phyloP scores from a whole-genome alignment of 2,888 invertebrate species.

The Pelosia muscerda region DNA sequence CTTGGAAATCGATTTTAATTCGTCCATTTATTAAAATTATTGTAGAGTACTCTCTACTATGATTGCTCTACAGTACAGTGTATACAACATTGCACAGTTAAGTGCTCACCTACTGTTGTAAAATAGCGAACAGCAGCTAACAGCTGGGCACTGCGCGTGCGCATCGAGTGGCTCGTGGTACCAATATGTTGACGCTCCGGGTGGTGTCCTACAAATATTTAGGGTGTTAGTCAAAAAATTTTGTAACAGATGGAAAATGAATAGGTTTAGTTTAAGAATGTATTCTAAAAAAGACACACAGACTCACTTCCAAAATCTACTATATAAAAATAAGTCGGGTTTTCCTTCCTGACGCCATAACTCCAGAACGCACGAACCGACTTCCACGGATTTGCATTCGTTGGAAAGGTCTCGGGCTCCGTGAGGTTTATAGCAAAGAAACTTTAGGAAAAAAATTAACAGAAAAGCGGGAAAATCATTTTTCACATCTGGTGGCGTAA shows the following conservation, averaged over 20 bases:
- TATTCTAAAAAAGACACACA: too few species aligned
- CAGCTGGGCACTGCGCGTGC: constrained; percentile 43
- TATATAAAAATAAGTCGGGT: too few species aligned
- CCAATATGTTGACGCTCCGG: constrained; percentile 62
- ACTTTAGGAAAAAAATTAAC: too few species aligned
- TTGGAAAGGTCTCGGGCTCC: too few species aligned
- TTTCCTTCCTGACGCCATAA: too few species aligned
- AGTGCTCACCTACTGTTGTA: constrained; percentile 16
- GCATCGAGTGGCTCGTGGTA: constrained; percentile 48
- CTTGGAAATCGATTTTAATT: neutral
- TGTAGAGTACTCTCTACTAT: constrained; percentile 1
- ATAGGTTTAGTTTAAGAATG: too few species aligned
- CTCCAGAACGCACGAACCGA: too few species aligned
- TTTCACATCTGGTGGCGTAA: too few species aligned
- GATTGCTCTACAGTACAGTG: constrained; percentile 5
- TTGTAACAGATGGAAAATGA: neutral
- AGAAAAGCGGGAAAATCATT: too few species aligned
- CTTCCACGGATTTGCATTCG: too few species aligned
- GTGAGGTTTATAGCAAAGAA: too few species aligned
- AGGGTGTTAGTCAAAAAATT: constrained; percentile 2
- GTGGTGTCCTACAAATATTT: constrained; percentile 38
- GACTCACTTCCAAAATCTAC: too few species aligned
- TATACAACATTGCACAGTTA: constrained; percentile 27
- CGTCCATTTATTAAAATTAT: neutral
- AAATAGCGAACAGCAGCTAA: constrained; percentile 19